Conservation (phyloP, 2,113 vertebrate genomes). For the Lophura nycthemera region DNA sequence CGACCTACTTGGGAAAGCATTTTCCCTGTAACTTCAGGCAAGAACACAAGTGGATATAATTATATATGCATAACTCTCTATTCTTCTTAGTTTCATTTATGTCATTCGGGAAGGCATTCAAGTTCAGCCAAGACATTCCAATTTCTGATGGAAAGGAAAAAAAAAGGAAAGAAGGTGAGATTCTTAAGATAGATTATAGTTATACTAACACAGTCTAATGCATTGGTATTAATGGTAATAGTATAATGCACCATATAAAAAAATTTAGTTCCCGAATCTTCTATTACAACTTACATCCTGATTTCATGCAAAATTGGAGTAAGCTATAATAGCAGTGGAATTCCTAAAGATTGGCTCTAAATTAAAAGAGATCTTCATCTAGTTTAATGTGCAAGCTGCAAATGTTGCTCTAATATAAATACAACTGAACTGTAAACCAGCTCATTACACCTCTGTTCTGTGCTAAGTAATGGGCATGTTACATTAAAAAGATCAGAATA, state of each 20-base stretch:
- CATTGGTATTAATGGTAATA: neutral
- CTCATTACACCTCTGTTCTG: neutral
- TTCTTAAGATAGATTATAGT: neutral
- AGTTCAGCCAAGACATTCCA: conserved; percentile 6
- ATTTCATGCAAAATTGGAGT: conserved; percentile 38
- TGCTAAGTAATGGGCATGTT: neutral
- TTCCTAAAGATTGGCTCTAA: conserved; percentile 19
- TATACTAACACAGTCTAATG: neutral
- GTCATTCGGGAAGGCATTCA: conserved; percentile 10
- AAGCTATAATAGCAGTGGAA: neutral
- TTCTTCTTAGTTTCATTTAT: neutral
- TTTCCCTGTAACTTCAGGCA: conserved; percentile 27
- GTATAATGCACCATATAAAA: conserved; percentile 2
- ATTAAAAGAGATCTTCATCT: neutral
- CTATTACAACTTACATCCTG: neutral
- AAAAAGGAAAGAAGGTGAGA: neutral
- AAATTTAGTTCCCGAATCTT: neutral
- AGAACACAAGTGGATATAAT: conserved; percentile 14
- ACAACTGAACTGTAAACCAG: neutral
- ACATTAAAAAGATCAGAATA: neutral
- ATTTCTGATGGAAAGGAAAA: neutral
- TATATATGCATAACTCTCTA: conserved; percentile 14
- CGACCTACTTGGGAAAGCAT: conserved; percentile 6
- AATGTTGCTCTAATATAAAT: neutral
- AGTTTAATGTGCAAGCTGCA: neutral